Evolutionary conservation across 92 coral and sea anemone genomes (phyloP).

Genomic region (Zoanthus sociatus): DNA sequence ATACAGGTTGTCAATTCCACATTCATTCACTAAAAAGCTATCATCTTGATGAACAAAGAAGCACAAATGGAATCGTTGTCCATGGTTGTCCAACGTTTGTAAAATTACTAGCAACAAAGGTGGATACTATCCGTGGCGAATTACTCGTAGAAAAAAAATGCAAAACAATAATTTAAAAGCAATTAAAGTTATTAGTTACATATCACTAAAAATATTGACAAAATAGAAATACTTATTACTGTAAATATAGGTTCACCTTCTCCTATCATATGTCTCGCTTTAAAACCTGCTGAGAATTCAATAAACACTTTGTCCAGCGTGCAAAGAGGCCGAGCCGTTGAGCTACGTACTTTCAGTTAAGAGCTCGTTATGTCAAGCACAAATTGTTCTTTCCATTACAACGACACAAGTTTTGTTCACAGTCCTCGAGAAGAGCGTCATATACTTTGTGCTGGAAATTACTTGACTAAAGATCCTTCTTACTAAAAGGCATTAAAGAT

Average conservation of each 20-base stretch:
- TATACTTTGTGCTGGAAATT: not conserved
- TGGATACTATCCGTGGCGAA: no score
- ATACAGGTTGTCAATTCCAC: no score
- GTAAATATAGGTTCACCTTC: not conserved
- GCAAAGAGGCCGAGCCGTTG: not conserved
- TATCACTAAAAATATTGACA: not conserved
- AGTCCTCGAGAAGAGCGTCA: not conserved
- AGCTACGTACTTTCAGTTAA: not conserved
- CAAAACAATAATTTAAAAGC: no score
- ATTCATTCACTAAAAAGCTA: no score
- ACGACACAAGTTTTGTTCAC: not conserved
- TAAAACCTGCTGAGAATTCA: not conserved
- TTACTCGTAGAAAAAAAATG: no score
- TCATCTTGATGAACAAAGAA: no score
- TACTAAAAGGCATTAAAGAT: not conserved
- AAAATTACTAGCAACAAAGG: no score
- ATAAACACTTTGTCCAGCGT: not conserved
- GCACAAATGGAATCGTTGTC: no score
- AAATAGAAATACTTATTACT: not conserved
- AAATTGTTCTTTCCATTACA: not conserved
- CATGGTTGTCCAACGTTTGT: no score
- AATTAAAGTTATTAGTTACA: not conserved
- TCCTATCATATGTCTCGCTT: not conserved
- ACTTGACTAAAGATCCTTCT: not conserved
- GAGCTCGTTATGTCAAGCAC: not conserved